These are phyloP conservation scores for Hirtodrosophila alboralis DNA, from an alignment of 2,888 invertebrate species.

Conservation along the genomic window DNA sequence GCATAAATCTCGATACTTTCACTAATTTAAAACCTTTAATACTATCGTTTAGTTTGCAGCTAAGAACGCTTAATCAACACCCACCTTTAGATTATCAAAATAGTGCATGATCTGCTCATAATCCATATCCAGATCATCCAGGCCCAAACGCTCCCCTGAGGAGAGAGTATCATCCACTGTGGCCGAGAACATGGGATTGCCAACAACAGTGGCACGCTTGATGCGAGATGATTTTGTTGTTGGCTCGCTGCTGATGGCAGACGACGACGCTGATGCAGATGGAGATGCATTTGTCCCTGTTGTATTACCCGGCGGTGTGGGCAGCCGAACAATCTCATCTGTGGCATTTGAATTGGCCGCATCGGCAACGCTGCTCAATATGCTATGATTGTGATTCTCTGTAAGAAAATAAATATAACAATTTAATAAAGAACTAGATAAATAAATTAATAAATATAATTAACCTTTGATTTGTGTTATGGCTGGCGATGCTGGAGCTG, in stretches of 20 bases:
- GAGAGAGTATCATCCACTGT: slow-evolving; percentile 85
- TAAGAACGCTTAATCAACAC: neutral
- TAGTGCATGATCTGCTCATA: slow-evolving; percentile 99
- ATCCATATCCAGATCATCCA: slow-evolving; percentile 96
- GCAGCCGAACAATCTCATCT: slow-evolving; percentile 64
- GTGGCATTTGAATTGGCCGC: slow-evolving; percentile 73
- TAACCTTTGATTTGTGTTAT: slow-evolving; percentile 61
- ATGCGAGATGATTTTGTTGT: slow-evolving; percentile 85
- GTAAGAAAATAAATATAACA: too few relatives aligned
- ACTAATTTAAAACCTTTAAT: too few relatives aligned
- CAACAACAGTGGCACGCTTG: slow-evolving; percentile 93
- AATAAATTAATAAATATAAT: neutral
- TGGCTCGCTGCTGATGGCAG: slow-evolving; percentile 60
- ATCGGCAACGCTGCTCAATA: slow-evolving; percentile 64
- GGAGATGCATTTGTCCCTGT: too few relatives aligned
- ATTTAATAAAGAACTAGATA: neutral
- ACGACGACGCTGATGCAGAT: neutral
- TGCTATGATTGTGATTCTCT: slow-evolving; percentile 73
- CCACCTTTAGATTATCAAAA: slow-evolving; percentile 98
- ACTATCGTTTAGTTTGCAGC: too few relatives aligned
- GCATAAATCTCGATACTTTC: too few relatives aligned
- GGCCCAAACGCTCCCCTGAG: slow-evolving; percentile 87
- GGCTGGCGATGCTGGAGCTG: slow-evolving; percentile 45
- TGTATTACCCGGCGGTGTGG: slow-evolving; percentile 46
- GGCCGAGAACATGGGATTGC: slow-evolving; percentile 93